Percentiles rank a stretch among this genome's conserved stretches.
Evolutionary conservation across 2,797 vertebrate species (phyloP).

Genomic region (Dallia pectoralis): DNA sequence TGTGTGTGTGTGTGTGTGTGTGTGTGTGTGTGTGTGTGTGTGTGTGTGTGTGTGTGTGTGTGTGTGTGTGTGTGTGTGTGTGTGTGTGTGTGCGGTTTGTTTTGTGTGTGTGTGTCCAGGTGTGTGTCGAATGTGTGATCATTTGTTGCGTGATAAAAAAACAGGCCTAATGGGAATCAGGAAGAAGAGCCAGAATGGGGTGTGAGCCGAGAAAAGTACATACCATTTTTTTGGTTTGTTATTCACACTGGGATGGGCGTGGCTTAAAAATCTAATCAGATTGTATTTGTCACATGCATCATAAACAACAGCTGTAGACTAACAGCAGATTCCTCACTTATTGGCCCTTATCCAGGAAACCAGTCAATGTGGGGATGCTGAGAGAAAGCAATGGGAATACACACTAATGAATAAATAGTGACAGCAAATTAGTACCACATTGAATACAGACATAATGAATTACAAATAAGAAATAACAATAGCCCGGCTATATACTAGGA

Average conservation of each 20-base stretch:
- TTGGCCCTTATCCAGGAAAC: too few species aligned
- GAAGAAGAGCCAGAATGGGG: not conserved
- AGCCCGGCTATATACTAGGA: not conserved
- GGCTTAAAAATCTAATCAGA: not conserved
- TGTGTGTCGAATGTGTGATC: not conserved
- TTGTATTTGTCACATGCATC: too few species aligned
- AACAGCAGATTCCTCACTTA: too few species aligned
- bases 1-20: not conserved
- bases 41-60: not conserved
- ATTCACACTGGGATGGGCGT: conserved; percentile 4
- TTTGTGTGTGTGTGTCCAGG: too few species aligned
- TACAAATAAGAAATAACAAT: too few species aligned
- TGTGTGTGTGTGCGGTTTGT: too few species aligned
- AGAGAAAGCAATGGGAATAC: too few species aligned
- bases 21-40: not conserved
- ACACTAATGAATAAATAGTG: too few species aligned
- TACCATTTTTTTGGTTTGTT: conserved; percentile 7
- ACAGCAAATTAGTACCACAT: too few species aligned
- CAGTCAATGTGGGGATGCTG: too few species aligned
- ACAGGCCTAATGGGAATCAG: not conserved
- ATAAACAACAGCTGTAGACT: too few species aligned
- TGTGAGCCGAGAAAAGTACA: not conserved
- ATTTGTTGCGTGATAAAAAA: not conserved
- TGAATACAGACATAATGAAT: too few species aligned
- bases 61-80: not conserved